Conservation (phyloP, 2,113 vertebrate genomes). For the Sakesphorus luctuosus region DNA sequence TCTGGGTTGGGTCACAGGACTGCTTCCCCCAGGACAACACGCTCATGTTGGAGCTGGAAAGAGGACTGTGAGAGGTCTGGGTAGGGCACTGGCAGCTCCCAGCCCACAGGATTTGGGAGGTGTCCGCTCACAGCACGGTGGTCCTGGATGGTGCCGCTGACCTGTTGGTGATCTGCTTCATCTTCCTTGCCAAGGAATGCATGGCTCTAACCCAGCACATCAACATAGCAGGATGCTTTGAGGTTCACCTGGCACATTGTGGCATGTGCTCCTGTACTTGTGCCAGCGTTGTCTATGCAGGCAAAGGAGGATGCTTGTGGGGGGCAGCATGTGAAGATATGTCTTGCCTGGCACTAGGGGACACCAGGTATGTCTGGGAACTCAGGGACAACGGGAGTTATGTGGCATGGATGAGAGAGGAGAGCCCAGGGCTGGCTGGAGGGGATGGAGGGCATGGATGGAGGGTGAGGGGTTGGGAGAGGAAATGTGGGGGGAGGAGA, state of each 20-base stretch:
- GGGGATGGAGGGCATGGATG: neutral
- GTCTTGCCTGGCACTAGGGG: neutral
- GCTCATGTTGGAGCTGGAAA: neutral
- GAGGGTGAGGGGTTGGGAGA: constrained; percentile 3
- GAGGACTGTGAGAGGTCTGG: neutral
- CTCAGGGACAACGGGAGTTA: neutral
- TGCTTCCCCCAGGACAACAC: neutral
- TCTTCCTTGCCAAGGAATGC: neutral
- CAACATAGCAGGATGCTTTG: fast-evolving
- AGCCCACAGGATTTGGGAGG: neutral
- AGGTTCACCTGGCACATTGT: fast-evolving
- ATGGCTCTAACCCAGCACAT: neutral
- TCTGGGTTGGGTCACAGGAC: neutral
- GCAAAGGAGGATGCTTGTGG: neutral
- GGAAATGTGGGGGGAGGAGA: constrained; percentile 67
- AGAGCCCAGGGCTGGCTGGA: neutral
- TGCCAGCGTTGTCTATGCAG: neutral
- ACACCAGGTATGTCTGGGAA: neutral
- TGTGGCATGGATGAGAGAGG: neutral
- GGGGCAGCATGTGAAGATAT: neutral
- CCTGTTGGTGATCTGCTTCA: fast-evolving
- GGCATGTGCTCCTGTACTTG: neutral
- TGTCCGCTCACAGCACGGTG: fast-evolving
- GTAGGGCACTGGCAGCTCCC: neutral
- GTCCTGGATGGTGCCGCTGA: neutral